These are phyloP conservation scores for Eupithecia subumbrata DNA, from an alignment of 2,888 invertebrate species.

Conservation along the genomic window DNA sequence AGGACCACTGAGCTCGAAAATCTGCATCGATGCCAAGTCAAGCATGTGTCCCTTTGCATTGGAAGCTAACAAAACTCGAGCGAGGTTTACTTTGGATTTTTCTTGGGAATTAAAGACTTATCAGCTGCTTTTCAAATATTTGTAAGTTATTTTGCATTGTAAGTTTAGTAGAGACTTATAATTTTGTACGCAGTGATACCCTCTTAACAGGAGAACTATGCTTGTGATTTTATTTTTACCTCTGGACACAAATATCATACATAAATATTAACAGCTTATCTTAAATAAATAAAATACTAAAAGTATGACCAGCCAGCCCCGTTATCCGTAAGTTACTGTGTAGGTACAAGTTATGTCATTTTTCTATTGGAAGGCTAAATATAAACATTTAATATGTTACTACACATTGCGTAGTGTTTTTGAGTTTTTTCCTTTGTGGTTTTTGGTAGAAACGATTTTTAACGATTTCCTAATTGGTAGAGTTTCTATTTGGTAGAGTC, in stretches of 20 bases:
- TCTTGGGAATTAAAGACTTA: conserved; percentile 10
- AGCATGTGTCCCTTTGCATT: conserved; percentile 31
- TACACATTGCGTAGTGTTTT: not conserved
- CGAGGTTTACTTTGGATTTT: conserved; percentile 8
- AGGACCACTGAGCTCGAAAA: conserved; percentile 31
- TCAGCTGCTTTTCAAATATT: conserved; percentile 6
- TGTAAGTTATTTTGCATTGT: not conserved
- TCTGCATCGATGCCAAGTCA: conserved; percentile 25
- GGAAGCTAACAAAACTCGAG: not conserved
- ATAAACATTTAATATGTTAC: too few relatives aligned
- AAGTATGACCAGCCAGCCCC: too few relatives aligned
- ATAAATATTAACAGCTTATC: too few relatives aligned
- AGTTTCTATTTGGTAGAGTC: not conserved
- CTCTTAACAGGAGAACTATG: not conserved
- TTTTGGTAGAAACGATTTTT: not conserved
- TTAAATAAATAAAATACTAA: too few relatives aligned
- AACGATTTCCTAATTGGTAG: not conserved
- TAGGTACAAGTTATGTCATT: too few relatives aligned
- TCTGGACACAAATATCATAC: too few relatives aligned
- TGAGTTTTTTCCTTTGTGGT: not conserved
- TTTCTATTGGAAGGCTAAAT: too few relatives aligned
- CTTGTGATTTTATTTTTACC: too few relatives aligned
- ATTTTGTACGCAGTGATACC: not conserved
- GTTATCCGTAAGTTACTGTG: too few relatives aligned
- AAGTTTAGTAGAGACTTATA: not conserved